Evolutionary conservation across 2,113 vertebrate genomes (phyloP).

Genomic region (Acrocephalus arundinaceus): DNA sequence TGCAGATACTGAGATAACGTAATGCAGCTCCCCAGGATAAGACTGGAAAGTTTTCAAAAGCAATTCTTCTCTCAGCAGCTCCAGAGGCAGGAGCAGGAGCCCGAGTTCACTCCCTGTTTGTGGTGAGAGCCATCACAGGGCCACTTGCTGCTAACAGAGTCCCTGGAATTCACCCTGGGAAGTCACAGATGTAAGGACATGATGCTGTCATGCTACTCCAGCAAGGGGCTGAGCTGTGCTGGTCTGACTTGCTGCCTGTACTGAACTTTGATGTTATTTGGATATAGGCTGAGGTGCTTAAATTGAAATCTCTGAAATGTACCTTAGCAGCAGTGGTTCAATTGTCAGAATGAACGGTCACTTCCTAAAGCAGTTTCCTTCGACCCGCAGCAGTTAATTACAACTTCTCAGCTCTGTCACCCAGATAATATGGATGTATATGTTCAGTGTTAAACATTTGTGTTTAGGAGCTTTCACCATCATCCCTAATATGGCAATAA

Average conservation of each 20-base stretch:
- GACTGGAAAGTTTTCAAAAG: slow-evolving; percentile 28
- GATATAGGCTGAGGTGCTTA: neutral
- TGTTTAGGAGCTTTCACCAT: neutral
- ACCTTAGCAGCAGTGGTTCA: neutral
- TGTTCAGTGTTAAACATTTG: neutral
- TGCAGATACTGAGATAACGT: neutral
- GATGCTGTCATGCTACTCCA: fast-evolving
- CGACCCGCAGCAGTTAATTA: neutral
- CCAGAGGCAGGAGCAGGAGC: neutral
- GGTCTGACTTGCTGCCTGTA: neutral
- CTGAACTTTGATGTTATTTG: neutral
- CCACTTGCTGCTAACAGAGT: neutral
- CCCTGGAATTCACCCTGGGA: neutral
- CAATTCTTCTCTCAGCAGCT: slow-evolving; percentile 2
- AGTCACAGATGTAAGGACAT: neutral
- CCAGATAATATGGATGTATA: neutral
- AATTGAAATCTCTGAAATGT: neutral
- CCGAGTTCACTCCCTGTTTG: neutral
- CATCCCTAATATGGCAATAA: neutral
- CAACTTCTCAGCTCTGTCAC: neutral
- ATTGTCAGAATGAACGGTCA: neutral
- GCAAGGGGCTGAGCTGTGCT: neutral
- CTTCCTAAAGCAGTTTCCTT: neutral
- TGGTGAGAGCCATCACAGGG: neutral
- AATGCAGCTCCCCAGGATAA: neutral